phyloP scores from a whole-genome alignment of 2,113 vertebrate genomes.

The Mirounga angustirostris region DNA sequence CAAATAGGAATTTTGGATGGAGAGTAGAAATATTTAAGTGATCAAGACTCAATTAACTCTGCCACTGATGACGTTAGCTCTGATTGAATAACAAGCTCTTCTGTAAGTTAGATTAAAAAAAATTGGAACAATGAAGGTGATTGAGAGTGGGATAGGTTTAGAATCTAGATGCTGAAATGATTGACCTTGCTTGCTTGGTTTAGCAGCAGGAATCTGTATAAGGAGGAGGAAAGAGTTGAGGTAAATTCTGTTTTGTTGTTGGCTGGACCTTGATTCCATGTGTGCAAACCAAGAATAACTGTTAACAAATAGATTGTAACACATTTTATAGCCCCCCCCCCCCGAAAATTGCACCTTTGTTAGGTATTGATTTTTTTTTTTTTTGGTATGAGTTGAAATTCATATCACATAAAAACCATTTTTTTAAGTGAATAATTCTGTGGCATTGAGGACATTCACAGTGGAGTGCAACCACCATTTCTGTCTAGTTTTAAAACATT shows the following conservation, averaged over 20 bases:
- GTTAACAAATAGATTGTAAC: background rate
- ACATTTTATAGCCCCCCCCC: background rate
- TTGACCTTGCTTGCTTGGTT: background rate
- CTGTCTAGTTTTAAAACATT: background rate
- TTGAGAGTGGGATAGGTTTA: background rate
- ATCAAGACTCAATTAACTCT: conserved; percentile 57
- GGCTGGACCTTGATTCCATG: background rate
- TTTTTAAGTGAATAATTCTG: conserved; percentile 15
- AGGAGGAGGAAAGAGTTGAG: background rate
- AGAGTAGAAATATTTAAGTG: conserved; percentile 66
- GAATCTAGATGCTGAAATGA: background rate
- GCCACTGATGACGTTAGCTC: conserved; percentile 51
- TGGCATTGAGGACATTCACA: background rate
- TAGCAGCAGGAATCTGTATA: background rate
- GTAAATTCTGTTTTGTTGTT: background rate
- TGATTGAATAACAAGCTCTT: conserved; percentile 28
- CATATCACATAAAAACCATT: background rate
- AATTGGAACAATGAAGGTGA: background rate
- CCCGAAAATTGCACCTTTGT: conserved; percentile 41
- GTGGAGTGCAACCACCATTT: background rate
- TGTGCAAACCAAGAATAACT: background rate
- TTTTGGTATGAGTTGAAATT: background rate
- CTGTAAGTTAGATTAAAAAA: conserved; percentile 52
- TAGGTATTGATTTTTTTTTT: background rate
- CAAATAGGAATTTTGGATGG: conserved; percentile 44